phyloP scores from a whole-genome alignment of 53 echinoderm and acorn worm species.

The Echinometra lucunter region DNA sequence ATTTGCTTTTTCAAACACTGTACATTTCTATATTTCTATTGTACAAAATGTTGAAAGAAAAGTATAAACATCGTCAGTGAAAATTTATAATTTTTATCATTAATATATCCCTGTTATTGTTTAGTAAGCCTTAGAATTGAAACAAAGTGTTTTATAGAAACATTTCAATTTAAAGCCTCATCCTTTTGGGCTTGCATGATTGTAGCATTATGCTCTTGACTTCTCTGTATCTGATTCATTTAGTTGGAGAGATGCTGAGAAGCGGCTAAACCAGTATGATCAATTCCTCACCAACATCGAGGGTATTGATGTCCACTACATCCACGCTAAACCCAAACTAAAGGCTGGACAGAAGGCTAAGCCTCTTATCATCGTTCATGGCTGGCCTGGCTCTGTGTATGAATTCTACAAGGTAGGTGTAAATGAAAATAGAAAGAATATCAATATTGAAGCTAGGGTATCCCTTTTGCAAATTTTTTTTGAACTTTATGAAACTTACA shows the following conservation, averaged over 20 bases:
- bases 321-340: conserved; percentile 81
- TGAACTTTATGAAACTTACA: too few species aligned
- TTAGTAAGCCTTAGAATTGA: too few species aligned
- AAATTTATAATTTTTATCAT: too few species aligned
- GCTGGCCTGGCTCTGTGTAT: conserved; percentile 91
- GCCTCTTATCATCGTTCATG: conserved; percentile 88
- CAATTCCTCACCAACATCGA: conserved; percentile 91
- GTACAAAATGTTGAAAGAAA: too few species aligned
- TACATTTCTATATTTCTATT: too few species aligned
- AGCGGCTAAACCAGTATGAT: conserved; percentile 78
- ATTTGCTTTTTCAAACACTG: too few species aligned
- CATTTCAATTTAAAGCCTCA: neutral
- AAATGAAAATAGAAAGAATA: neutral
- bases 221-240: conserved; percentile 18
- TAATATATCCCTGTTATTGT: too few species aligned
- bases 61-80: too few species aligned
- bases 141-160: too few species aligned
- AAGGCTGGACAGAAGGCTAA: conserved; percentile 84
- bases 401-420: conserved; percentile 85
- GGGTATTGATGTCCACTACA: conserved; percentile 89
- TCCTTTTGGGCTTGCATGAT: neutral
- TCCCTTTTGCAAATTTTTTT: too few species aligned
- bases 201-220: neutral
- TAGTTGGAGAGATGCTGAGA: conserved; percentile 86
- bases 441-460: too few species aligned